phyloP scores from a whole-genome alignment of 35 echinoderm and acorn worm genomes.

The Acanthaster planci region DNA sequence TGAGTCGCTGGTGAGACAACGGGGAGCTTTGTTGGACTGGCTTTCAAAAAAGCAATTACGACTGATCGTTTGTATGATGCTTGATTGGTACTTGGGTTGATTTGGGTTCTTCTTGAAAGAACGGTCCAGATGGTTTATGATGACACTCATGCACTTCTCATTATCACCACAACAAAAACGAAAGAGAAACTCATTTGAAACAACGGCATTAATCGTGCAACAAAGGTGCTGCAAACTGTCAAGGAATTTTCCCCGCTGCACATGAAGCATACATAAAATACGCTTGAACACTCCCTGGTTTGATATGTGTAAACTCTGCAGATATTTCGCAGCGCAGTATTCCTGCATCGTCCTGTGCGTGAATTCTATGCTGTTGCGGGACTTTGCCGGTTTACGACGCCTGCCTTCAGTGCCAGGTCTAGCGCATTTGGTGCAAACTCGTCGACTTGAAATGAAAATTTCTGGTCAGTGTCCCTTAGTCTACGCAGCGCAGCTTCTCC shows the following conservation, averaged over 20 bases:
- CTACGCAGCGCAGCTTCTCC: background rate
- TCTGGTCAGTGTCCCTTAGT: background rate
- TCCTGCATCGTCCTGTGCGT: too few species aligned
- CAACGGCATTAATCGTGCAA: background rate
- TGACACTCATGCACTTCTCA: background rate
- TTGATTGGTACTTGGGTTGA: background rate
- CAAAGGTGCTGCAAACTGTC: background rate
- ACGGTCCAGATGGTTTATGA: background rate
- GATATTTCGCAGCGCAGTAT: background rate
- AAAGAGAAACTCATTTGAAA: background rate
- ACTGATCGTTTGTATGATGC: background rate
- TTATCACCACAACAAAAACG: constrained; percentile 9
- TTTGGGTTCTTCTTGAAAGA: too few species aligned
- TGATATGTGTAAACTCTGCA: background rate
- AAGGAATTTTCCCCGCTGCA: background rate
- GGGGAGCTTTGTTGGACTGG: background rate
- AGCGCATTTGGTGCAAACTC: background rate
- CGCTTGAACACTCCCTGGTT: too few species aligned
- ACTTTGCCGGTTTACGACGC: background rate
- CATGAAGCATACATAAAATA: too few species aligned
- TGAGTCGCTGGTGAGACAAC: background rate
- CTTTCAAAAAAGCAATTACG: background rate
- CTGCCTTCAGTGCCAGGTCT: background rate
- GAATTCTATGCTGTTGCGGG: background rate
- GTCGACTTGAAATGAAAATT: background rate